Base-by-base conservation (phyloP, 1,140 invertebrate species). In the Sinonovacula constricta region DNA sequence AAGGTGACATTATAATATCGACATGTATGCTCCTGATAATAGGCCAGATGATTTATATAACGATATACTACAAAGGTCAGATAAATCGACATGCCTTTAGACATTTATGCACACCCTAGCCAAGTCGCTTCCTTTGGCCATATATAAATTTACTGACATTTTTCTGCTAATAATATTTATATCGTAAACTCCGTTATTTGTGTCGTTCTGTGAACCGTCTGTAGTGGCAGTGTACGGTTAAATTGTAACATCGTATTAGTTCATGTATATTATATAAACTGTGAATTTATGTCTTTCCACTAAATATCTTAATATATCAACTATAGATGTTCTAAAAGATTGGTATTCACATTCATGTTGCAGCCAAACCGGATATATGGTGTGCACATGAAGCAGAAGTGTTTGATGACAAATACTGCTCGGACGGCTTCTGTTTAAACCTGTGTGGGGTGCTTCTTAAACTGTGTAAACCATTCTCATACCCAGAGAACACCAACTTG, bases 351-450 rank as follows among this genome's bases (percentile, higher is more conserved):
- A 45, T 45, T 45, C 31, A 12, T 33, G n/a, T 63, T 76, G 33
- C 22, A 91, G 93, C 93, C 26, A 93, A 96, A 83, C 95, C 95
- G 18, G 96, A 97, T 90, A 89, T 97, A 5, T 97, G 95, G 95
- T 95, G 94, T 89, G 92, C 94, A 65, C 94, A 96, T 18, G 92
- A 90, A 39, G 84, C 81, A 2, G 83, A 87, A 59, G 59, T 88
- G 51, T 86, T 88, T 68, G 82, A 79, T 68, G 79, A 80, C 65
- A 24, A 76, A 3, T 85, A 85, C 75, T 86, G 85, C 28, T 88
- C 85, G 5, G 97, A 99, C 93, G 96, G 96, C 14, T 98, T 98
- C 89, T 96, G 97, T 94, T 89, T 98, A 5, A 98, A 97, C 91
- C 91, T 99, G 12, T 93, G 93, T 80, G 93, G 94, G 62, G 94